phyloP scores from a whole-genome alignment of 2,888 invertebrate genomes.

The Agrilus cyanescens region DNA sequence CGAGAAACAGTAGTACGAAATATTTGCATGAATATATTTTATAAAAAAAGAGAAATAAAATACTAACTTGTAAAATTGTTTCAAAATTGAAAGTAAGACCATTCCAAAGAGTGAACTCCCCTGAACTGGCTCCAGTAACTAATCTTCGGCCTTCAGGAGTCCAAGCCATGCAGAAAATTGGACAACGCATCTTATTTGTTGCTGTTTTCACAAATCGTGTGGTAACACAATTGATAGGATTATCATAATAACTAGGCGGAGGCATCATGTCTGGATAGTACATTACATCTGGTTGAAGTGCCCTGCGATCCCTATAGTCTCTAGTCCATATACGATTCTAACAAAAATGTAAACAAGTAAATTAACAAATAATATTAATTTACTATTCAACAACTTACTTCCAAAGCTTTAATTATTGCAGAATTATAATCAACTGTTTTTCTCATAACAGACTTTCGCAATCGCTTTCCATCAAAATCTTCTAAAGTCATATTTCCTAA shows the following conservation, averaged over 20 bases:
- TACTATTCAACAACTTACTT: constrained; percentile 43
- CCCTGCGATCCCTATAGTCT: constrained; percentile 78
- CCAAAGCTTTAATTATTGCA: constrained; percentile 81
- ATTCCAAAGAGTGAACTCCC: constrained; percentile 99
- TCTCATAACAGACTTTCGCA: constrained; percentile 91
- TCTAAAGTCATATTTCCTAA: constrained; percentile 58
- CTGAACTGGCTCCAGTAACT: constrained; percentile 97
- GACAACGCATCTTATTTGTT: constrained; percentile 98
- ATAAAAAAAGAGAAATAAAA: constrained; percentile 4
- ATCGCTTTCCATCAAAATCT: constrained; percentile 91
- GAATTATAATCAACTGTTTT: constrained; percentile 98
- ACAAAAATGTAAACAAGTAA: constrained; percentile 12
- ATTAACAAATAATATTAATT: background rate
- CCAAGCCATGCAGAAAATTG: constrained; percentile 98
- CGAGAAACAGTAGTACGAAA: too few species aligned
- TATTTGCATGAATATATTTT: too few species aligned
- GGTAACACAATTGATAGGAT: constrained; percentile 93
- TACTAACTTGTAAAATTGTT: constrained; percentile 89
- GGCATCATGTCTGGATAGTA: constrained; percentile 90
- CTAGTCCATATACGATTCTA: constrained; percentile 92
- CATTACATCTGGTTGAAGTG: constrained; percentile 89
- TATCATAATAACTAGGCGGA: constrained; percentile 86
- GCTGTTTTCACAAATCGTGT: constrained; percentile 97
- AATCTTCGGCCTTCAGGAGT: constrained; percentile 96
- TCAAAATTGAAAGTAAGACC: constrained; percentile 99